phyloP scores from a whole-genome alignment of 2,797 vertebrate genomes.

The Meda fulgida region DNA sequence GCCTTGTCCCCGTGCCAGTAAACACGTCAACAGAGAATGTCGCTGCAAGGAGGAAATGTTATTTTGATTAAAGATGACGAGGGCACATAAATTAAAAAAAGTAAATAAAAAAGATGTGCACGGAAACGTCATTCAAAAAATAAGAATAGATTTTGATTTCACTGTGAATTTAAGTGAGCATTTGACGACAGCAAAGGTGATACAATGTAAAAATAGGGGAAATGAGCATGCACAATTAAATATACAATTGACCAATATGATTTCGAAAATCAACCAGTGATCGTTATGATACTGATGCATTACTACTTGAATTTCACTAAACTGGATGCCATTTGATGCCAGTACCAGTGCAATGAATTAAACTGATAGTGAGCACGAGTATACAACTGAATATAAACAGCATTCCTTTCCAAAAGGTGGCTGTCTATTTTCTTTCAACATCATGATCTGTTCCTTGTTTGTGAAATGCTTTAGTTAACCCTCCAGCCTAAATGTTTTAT shows the following conservation, averaged over 20 bases:
- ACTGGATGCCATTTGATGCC: not conserved
- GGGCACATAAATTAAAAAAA: too few relatives aligned
- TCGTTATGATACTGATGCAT: not conserved
- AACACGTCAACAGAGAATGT: too few relatives aligned
- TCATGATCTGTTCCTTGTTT: not conserved
- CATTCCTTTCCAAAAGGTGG: constrained; percentile 2
- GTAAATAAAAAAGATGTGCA: too few relatives aligned
- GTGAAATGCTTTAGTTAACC: not conserved
- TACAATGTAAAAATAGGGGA: not conserved
- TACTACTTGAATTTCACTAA: not conserved
- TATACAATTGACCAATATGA: not conserved
- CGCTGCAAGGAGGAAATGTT: too few relatives aligned
- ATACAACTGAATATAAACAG: constrained; percentile 1
- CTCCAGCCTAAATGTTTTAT: not conserved
- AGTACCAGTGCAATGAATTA: constrained; percentile 18
- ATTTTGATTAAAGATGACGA: too few relatives aligned
- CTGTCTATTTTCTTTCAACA: constrained; percentile 4
- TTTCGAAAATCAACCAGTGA: not conserved
- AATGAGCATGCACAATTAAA: not conserved
- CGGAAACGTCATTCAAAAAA: too few relatives aligned
- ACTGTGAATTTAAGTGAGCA: too few relatives aligned
- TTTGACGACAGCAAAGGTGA: not conserved
- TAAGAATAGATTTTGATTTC: too few relatives aligned
- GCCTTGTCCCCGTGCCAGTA: too few relatives aligned
- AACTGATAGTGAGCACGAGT: not conserved